phyloP scores from a whole-genome alignment of 2,888 invertebrate species.

The Plagodis pulveraria region DNA sequence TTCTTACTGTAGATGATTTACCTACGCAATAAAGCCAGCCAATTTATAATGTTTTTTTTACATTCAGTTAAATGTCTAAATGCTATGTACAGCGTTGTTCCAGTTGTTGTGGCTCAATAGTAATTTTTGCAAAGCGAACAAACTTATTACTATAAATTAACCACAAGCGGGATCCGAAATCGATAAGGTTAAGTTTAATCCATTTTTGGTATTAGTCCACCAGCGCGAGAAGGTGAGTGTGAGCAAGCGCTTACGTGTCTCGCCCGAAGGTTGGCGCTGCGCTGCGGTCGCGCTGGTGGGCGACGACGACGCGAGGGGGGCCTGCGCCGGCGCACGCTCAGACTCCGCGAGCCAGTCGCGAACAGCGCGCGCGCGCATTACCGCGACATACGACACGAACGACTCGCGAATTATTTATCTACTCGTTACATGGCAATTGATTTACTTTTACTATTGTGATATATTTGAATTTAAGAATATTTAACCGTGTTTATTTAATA shows the following conservation, averaged over 20 bases:
- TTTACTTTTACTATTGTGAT: constrained; percentile 67
- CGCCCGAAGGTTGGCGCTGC: constrained; percentile 59
- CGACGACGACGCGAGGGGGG: constrained; percentile 60
- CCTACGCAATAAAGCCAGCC: too few relatives aligned
- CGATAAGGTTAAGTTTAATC: constrained; percentile 61
- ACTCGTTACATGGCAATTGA: constrained; percentile 72
- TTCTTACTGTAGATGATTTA: too few relatives aligned
- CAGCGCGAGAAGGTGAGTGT: constrained; percentile 58
- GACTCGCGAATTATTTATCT: constrained; percentile 70
- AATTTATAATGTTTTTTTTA: too few relatives aligned
- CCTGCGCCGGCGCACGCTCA: constrained; percentile 57
- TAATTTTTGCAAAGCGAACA: too few relatives aligned
- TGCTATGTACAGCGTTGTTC: too few relatives aligned
- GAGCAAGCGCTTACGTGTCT: constrained; percentile 80
- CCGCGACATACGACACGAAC: constrained; percentile 77
- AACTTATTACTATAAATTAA: too few relatives aligned
- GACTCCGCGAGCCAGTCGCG: constrained; percentile 79
- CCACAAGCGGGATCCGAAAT: neutral
- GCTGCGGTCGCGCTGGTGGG: constrained; percentile 53
- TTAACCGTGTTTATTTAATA: constrained; percentile 60
- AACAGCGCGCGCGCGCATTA: constrained; percentile 76
- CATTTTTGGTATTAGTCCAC: constrained; percentile 80
- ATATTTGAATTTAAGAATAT: constrained; percentile 58
- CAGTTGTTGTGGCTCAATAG: too few relatives aligned
- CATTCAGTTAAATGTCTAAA: too few relatives aligned